A percentile compares a stretch with the other conserved stretches of the same genome.
Conservation (phyloP, 2,888 invertebrate species). For the Lithophane ornitopus region DNA sequence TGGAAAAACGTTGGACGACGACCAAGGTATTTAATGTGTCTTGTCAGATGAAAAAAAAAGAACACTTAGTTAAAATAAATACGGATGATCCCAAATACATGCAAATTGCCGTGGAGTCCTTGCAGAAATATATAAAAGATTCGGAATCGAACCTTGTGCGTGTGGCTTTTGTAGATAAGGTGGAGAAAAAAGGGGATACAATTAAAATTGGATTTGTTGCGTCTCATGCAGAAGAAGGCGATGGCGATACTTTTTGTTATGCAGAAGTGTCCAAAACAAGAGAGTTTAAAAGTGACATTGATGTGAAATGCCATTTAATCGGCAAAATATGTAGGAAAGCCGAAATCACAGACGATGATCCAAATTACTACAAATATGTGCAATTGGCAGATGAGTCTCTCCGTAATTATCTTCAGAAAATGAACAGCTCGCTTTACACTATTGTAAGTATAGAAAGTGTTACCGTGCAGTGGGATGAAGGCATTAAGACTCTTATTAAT, state of each 20-base stretch:
- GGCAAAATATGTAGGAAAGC: conserved; percentile 31
- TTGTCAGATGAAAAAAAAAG: conserved; percentile 33
- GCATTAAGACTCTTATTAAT: conserved; percentile 62
- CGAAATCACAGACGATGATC: conserved; percentile 41
- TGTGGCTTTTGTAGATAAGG: conserved; percentile 54
- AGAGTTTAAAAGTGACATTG: conserved; percentile 18
- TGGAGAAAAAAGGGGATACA: background rate
- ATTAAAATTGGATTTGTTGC: conserved; percentile 42
- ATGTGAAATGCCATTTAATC: conserved; percentile 47
- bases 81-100: conserved; percentile 38
- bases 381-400: conserved; percentile 72
- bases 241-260: conserved; percentile 55
- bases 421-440: conserved; percentile 43
- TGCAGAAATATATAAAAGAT: conserved; percentile 66
- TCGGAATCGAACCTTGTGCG: conserved; percentile 52
- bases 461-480: conserved; percentile 53
- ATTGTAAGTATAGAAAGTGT: conserved; percentile 48
- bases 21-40: conserved; percentile 49
- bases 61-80: background rate
- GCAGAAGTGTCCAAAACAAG: conserved; percentile 34
- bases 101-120: conserved; percentile 69
- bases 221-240: conserved; percentile 42
- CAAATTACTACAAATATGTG: conserved; percentile 59
- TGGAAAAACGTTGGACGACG: conserved; percentile 68
- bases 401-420: conserved; percentile 57